phyloP scores from a whole-genome alignment of 2,797 vertebrate species.

The Gila robusta region DNA sequence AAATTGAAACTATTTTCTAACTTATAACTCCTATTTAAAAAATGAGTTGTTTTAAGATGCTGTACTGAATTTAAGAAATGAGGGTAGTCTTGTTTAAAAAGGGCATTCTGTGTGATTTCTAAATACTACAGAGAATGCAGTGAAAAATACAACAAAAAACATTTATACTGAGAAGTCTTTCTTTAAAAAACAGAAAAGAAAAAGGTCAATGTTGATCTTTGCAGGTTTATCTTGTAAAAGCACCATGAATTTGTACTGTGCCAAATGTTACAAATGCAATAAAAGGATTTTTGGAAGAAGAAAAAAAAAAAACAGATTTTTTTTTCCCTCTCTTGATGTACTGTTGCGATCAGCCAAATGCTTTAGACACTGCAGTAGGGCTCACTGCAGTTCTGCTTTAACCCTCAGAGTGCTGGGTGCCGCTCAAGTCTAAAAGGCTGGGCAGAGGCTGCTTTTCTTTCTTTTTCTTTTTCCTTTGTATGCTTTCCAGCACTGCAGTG shows the following conservation, averaged over 20 bases:
- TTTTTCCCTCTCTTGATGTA: slow-evolving; percentile 73
- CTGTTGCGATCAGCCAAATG: slow-evolving; percentile 80
- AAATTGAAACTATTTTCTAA: slow-evolving; percentile 96
- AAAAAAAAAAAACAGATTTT: slow-evolving; percentile 67
- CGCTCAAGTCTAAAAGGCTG: slow-evolving; percentile 69
- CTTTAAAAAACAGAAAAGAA: slow-evolving; percentile 75
- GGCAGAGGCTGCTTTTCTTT: slow-evolving; percentile 61
- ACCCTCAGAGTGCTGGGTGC: slow-evolving; percentile 79
- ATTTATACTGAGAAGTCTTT: slow-evolving; percentile 90
- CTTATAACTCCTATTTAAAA: slow-evolving; percentile 95
- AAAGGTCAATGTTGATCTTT: slow-evolving; percentile 88
- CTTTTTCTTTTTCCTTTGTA: neutral
- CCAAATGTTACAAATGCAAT: slow-evolving; percentile 96
- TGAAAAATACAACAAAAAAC: slow-evolving; percentile 77
- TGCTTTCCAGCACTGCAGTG: neutral
- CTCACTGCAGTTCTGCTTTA: slow-evolving; percentile 87
- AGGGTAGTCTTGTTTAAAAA: slow-evolving; percentile 83
- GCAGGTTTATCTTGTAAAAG: slow-evolving; percentile 91
- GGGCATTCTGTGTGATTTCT: slow-evolving; percentile 87
- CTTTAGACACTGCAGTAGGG: slow-evolving; percentile 89
- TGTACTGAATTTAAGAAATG: slow-evolving; percentile 84
- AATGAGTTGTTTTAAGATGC: slow-evolving; percentile 83
- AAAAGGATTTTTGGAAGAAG: slow-evolving; percentile 87
- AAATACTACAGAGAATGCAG: slow-evolving; percentile 86
- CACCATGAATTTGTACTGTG: slow-evolving; percentile 95